Percentiles rank a stretch among this genome's conserved stretches.
These are phyloP conservation scores for Eledona agricola DNA, from an alignment of 2,888 invertebrate species.

Conservation along the genomic window DNA sequence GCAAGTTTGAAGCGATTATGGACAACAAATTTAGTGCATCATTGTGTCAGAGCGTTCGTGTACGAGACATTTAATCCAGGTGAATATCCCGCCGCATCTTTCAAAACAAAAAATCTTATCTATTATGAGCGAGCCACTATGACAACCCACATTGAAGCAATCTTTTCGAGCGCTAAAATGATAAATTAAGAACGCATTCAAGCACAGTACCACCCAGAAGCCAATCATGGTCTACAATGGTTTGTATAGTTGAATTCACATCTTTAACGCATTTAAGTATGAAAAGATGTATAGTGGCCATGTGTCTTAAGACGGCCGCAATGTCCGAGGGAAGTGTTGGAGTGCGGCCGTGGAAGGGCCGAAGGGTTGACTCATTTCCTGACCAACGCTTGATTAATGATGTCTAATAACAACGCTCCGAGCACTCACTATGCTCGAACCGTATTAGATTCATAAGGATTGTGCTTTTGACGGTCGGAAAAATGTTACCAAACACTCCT, in stretches of 20 bases:
- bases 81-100: no score
- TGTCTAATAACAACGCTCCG: constrained; percentile 61
- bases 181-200: constrained; percentile 23
- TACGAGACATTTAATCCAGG: no score
- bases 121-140: neutral
- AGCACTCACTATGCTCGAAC: constrained; percentile 44
- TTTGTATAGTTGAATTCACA: constrained; percentile 42
- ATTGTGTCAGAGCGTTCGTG: no score
- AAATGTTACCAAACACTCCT: constrained; percentile 14
- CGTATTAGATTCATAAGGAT: constrained; percentile 55
- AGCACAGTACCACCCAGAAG: constrained; percentile 48
- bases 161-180: constrained; percentile 14
- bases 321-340: constrained; percentile 55
- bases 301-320: constrained; percentile 56
- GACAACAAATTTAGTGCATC: no score
- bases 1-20: no score
- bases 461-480: constrained; percentile 55
- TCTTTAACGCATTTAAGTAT: constrained; percentile 53
- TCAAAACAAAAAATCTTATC: no score
- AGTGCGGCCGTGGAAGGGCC: constrained; percentile 57
- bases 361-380: constrained; percentile 65
- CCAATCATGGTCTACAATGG: constrained; percentile 42
- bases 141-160: constrained; percentile 1
- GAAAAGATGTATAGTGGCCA: constrained; percentile 52
- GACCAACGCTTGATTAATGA: constrained; percentile 64